Evolutionary conservation across 2,113 vertebrate species (phyloP), one percentile per base, ranked within the genome.

Genomic region (Bombycilla garrulus): DNA sequence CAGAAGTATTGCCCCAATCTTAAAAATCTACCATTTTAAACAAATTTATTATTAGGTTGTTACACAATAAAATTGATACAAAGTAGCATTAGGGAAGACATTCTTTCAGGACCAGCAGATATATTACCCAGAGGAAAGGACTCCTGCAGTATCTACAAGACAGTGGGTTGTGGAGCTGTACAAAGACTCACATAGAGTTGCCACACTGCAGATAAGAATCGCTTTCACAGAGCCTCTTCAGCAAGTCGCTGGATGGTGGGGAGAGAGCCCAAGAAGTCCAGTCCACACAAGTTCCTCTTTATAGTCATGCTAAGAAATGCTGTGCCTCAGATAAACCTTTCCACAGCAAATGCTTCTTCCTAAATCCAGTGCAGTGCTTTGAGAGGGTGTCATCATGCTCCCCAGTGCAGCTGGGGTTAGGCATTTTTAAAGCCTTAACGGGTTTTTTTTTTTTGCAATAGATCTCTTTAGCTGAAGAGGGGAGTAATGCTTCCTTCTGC

Each of bases 191-290:
- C 62, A 80, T 14, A 82, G 29, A 81, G 26, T 29, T 78, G 42
- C 42, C 79, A 92, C 21, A 4, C 83, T 88, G 76, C 83, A 95
- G 92, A 96, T 94, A 93, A 93, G 72, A 81, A 90, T 95, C 71
- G 74, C 76, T 95, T 86, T 95, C 86, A 93, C 72, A 82, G 40
- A 94, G 53, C 54, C 72, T 94, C 84, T 69, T 64, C 83, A 91
- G 65, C 67, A 70, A 77, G 60, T 61, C 0, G 0, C 42, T 38
- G 67, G 76, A 58, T 78, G 82, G 64, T 64, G 76, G 35, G 38
- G 88, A 81, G 79, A 77, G 86, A 73, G 72, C 40, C 64, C 0
- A 0, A 83, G 76, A 86, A 8, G 3, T 83, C 88, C 15, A 15
- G 45, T 88, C 65, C 5, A 1, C 88, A 92, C 92, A 94, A 90